phyloP scores from a whole-genome alignment of 2,797 vertebrate genomes.

The Hozukius guyotensis region DNA sequence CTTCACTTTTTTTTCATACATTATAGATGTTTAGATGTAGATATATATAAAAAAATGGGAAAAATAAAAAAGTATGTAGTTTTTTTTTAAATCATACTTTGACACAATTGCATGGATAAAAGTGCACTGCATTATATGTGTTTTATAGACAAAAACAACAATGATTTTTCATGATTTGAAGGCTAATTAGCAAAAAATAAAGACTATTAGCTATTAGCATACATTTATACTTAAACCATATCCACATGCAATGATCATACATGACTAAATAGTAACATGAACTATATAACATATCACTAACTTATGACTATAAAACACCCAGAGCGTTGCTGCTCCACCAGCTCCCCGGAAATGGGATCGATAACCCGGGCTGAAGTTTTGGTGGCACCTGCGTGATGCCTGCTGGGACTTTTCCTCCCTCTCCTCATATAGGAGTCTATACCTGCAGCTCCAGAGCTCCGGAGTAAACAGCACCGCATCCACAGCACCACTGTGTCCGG shows the following conservation, averaged over 20 bases:
- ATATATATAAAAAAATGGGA: too few relatives aligned
- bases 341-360: background rate
- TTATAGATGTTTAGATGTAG: background rate
- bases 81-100: background rate
- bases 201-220: background rate
- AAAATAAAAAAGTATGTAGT: too few relatives aligned
- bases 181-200: background rate
- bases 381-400: conserved; percentile 43
- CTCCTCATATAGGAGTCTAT: background rate
- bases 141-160: background rate
- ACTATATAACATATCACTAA: conserved; percentile 7
- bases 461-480: background rate
- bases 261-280: background rate
- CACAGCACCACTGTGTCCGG: background rate
- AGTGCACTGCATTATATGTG: background rate
- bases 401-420: conserved; percentile 6
- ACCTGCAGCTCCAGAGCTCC: conserved; percentile 21
- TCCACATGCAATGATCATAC: background rate
- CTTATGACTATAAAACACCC: background rate
- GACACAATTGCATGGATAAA: background rate
- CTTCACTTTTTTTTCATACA: background rate
- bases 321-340: background rate
- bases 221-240: background rate
- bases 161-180: background rate
- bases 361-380: conserved; percentile 48